Evolutionary conservation across 2,113 vertebrate genomes (phyloP), one percentile per base, ranked within the genome.

Genomic region (Panurus biarmicus): DNA sequence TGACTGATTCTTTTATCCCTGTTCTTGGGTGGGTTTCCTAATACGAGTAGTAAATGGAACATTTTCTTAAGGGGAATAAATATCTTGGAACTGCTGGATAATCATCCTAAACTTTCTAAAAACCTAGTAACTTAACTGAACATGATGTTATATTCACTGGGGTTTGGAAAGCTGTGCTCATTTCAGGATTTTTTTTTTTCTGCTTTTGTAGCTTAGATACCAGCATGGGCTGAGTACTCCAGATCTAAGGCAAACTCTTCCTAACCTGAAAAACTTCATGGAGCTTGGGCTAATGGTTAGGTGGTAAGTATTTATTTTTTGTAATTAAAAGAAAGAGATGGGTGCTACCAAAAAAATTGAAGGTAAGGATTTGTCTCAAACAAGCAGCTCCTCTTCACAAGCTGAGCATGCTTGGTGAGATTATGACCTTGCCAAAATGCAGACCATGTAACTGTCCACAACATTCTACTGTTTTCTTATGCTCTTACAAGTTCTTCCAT

Each of bases 181-280:
- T 87, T 66, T 40, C 28, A 20, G 1, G 33, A 22, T 20, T 61
- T 65, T 84, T 62, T 86, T 73, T 93, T 73, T 62, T 65, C 73
- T 93, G 12, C 92, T 79, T 97, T 97, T 95, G 62, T 91, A 99
- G 99, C 98, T 99, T 97, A 98, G 99, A 94, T 99, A 99, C 89
- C 99, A 99, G 88, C 99, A 99, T 58, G 98, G 99, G 58, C 95
- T 99, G 91, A 99, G 98, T 95, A 99, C 99, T 82, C 99, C 99
- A 50, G 99, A 99, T 94, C 97, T 99, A 95, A 98, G 99, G 85
- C 99, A 99, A 96, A 99, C 99, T n/a, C 98, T 99, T 86, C 99
- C 99, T 54, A 99, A 99, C 97, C 97, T 99, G 97, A 99, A 99
- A 97, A 98, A 98, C 97, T 99, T 99, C 95, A 97, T 99, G 98